phyloP scores from a whole-genome alignment of 2,113 vertebrate genomes.

The Crotalus helleri region DNA sequence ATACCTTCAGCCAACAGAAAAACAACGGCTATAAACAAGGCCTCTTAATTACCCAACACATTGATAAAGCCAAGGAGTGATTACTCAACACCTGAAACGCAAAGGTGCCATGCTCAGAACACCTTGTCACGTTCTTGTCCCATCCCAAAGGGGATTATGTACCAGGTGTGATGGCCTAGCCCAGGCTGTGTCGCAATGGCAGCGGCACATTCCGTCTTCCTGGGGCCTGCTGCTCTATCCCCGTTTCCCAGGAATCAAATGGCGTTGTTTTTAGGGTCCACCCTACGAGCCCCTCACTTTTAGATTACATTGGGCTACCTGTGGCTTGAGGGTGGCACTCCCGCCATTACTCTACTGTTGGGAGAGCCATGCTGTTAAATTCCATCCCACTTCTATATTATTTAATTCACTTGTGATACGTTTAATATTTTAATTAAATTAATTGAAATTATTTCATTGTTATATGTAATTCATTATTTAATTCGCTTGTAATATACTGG shows the following conservation, averaged over 20 bases:
- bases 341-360: not conserved
- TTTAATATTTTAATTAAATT: too few relatives aligned
- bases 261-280: not conserved
- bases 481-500: too few relatives aligned
- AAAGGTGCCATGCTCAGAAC: not conserved
- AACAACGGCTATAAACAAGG: conserved; percentile 3
- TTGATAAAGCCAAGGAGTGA: not conserved
- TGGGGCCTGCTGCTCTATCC: not conserved
- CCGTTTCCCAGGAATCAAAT: not conserved
- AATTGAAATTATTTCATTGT: too few relatives aligned
- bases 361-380: not conserved
- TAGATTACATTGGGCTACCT: not conserved
- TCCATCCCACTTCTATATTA: not conserved
- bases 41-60: conserved; percentile 3
- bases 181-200: not conserved
- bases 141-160: not conserved
- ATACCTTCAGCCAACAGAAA: conserved; percentile 33
- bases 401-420: not conserved
- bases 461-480: too few relatives aligned
- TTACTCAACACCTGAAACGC: not conserved
- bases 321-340: not conserved
- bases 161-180: accelerated
- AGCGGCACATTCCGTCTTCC: too few relatives aligned
- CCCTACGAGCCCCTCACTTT: not conserved
- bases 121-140: not conserved